Evolutionary conservation across 2,888 invertebrate species (phyloP).

Genomic region (Caenorhabditis sp.): DNA sequence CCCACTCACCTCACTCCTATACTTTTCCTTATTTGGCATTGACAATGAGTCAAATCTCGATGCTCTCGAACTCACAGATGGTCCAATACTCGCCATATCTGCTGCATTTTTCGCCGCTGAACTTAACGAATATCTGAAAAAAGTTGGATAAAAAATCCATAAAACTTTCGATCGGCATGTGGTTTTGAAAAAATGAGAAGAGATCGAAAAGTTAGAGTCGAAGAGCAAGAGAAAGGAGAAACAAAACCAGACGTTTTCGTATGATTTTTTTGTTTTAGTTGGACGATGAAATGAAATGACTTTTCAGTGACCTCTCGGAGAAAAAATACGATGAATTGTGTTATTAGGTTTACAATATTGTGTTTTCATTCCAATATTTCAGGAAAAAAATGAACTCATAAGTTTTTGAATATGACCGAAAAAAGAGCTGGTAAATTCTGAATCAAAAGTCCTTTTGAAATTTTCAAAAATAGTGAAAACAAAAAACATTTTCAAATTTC

Average conservation of each 20-base stretch:
- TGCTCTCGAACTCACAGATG: slow-evolving; percentile 51
- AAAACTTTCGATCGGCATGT: too few relatives aligned
- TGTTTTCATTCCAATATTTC: too few relatives aligned
- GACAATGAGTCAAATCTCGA: slow-evolving; percentile 57
- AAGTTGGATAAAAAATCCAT: neutral
- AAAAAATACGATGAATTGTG: too few relatives aligned
- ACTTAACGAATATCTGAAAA: slow-evolving; percentile 7
- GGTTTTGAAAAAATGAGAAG: neutral
- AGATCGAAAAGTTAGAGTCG: neutral
- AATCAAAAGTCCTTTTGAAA: neutral
- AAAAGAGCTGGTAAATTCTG: too few relatives aligned
- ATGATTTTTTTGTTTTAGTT: too few relatives aligned
- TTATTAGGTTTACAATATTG: too few relatives aligned
- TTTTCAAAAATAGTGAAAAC: too few relatives aligned
- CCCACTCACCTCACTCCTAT: slow-evolving; percentile 40
- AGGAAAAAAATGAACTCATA: too few relatives aligned
- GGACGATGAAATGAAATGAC: too few relatives aligned
- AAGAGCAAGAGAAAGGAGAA: neutral
- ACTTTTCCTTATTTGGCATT: slow-evolving; percentile 47
- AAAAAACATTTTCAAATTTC: too few relatives aligned
- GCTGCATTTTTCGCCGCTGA: slow-evolving; percentile 49
- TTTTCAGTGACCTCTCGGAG: too few relatives aligned
- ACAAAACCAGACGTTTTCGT: neutral
- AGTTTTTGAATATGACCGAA: too few relatives aligned
- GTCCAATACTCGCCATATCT: slow-evolving; percentile 50